Conservation (phyloP, 1,140 invertebrate species). For the Drosophila pachea region DNA sequence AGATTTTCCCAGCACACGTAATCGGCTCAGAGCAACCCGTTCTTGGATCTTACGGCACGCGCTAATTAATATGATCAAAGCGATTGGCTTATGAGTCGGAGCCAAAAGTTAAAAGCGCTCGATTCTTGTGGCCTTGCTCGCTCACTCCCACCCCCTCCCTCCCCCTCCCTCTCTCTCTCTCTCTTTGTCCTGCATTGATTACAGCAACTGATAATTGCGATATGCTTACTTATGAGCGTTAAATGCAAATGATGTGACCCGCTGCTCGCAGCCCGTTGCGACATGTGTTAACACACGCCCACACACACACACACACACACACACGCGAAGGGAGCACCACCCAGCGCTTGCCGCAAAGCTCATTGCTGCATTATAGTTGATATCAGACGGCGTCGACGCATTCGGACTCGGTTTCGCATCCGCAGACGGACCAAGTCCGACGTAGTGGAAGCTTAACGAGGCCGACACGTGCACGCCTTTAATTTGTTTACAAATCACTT, state of each 20-base stretch:
- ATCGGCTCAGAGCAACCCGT: not conserved
- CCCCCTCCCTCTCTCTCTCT: not conserved
- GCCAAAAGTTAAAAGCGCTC: conserved; percentile 49
- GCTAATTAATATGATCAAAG: conserved; percentile 53
- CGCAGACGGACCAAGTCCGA: conserved; percentile 14
- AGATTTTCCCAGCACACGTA: too few species aligned
- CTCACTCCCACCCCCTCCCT: not conserved
- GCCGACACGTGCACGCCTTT: conserved; percentile 75
- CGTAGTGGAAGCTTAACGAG: conserved; percentile 63
- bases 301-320: not conserved
- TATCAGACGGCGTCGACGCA: conserved; percentile 34
- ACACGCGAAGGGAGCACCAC: not conserved
- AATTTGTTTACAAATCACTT: conserved; percentile 79
- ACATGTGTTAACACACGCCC: conserved; percentile 5
- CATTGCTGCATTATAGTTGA: conserved; percentile 48
- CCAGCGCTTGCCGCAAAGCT: conserved; percentile 38
- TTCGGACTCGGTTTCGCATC: conserved; percentile 34
- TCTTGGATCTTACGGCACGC: conserved; percentile 38
- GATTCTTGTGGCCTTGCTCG: not conserved
- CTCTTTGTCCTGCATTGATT: conserved; percentile 36
- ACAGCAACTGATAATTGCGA: conserved; percentile 50
- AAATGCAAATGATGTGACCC: conserved; percentile 51
- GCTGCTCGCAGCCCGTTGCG: not conserved
- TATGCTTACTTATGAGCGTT: conserved; percentile 58
- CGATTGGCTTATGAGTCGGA: conserved; percentile 28